A percentile compares a stretch with the other conserved stretches of the same genome.
Evolutionary conservation across 2,113 vertebrate genomes (phyloP).

Genomic region (Passer montanus): DNA sequence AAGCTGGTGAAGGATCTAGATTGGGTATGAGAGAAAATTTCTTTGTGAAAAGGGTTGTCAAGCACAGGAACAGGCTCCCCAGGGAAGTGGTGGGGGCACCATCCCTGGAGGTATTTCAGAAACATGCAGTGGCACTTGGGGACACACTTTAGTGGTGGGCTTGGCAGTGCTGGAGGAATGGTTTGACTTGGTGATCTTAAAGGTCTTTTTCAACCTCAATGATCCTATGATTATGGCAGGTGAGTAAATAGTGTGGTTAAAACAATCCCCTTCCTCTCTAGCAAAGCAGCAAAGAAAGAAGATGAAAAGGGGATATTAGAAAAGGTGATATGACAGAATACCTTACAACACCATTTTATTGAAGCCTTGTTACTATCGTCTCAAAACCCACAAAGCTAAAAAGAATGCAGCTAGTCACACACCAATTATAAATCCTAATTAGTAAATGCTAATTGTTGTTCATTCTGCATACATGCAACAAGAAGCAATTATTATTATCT

Average conservation of each 20-base stretch:
- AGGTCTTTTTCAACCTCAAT: background rate
- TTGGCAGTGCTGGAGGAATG: background rate
- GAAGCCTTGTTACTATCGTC: background rate
- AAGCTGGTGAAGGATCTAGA: background rate
- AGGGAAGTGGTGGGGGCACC: background rate
- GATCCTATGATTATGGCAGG: background rate
- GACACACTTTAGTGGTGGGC: background rate
- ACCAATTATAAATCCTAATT: background rate
- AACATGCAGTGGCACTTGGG: background rate
- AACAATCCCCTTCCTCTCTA: background rate
- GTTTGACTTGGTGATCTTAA: background rate
- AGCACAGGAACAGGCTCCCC: background rate
- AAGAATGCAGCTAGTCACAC: background rate
- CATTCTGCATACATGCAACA: background rate
- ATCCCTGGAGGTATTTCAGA: background rate
- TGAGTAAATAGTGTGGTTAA: background rate
- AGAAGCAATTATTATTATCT: background rate
- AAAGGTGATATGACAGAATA: background rate
- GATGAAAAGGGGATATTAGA: background rate
- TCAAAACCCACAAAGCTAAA: background rate
- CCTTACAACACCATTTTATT: background rate
- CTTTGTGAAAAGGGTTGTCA: background rate
- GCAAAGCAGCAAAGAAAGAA: background rate
- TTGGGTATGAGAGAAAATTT: background rate
- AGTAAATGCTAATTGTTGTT: background rate